phyloP scores from a whole-genome alignment of 2,888 invertebrate genomes.

The Ametastegia equiseti region DNA sequence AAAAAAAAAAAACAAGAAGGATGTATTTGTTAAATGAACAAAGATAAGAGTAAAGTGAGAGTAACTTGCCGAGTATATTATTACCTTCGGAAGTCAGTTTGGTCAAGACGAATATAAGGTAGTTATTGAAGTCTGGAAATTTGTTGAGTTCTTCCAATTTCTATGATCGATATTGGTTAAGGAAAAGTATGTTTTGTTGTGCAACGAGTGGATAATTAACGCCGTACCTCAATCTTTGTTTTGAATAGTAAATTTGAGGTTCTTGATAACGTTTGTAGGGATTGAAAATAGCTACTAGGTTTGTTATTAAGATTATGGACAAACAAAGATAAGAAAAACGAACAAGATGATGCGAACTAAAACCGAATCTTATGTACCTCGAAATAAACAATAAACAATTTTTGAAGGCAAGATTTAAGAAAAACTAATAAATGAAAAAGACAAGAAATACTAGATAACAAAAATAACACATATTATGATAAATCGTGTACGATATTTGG shows the following conservation, averaged over 20 bases:
- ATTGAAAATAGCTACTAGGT: neutral
- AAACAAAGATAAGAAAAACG: neutral
- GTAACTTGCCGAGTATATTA: neutral
- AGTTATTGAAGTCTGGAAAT: conserved; percentile 99
- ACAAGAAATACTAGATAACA: no score
- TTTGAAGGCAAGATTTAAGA: no score
- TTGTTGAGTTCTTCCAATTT: conserved; percentile 99
- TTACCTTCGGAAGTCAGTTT: conserved; percentile 92
- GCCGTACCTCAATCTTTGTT: no score
- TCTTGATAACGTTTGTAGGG: neutral
- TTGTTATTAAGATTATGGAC: neutral
- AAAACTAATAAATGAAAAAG: no score
- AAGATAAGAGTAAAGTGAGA: neutral
- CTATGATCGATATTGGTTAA: conserved; percentile 80
- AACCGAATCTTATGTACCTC: neutral
- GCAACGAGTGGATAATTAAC: neutral
- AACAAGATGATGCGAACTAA: neutral
- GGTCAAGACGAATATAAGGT: conserved; percentile 98
- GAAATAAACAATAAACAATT: no score
- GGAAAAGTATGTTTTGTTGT: conserved; percentile 72
- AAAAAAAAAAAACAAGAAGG: neutral
- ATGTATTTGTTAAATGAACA: neutral
- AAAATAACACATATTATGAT: no score
- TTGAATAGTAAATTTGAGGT: neutral
- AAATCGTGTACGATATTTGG: no score